A percentile compares a stretch with the other conserved stretches of the same genome.
Conservation (phyloP, 2,113 vertebrate species). For the Mugil cephalus region DNA sequence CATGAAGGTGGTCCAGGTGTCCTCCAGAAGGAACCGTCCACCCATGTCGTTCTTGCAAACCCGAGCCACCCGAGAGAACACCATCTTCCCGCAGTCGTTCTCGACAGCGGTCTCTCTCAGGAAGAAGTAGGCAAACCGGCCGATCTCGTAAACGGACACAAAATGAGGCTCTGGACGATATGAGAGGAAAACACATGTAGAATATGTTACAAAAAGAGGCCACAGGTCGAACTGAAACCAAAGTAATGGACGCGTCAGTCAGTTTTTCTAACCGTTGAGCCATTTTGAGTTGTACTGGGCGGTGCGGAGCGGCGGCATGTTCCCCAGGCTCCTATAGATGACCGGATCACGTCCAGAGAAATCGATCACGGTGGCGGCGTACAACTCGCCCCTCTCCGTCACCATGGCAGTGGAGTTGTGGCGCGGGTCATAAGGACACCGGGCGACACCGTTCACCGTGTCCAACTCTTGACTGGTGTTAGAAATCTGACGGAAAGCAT, state of each 20-base stretch:
- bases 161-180: slow-evolving; percentile 91
- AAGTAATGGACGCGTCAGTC: not conserved
- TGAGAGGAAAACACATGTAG: not conserved
- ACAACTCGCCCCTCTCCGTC: slow-evolving; percentile 92
- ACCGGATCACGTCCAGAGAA: slow-evolving; percentile 96
- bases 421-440: slow-evolving; percentile 95
- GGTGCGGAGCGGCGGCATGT: slow-evolving; percentile 91
- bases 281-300: slow-evolving; percentile 99
- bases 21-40: slow-evolving; percentile 94
- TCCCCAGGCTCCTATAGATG: slow-evolving; percentile 94
- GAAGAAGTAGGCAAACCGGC: slow-evolving; percentile 95
- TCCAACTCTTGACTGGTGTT: slow-evolving; percentile 90
- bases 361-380: slow-evolving; percentile 95
- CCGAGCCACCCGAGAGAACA: slow-evolving; percentile 93
- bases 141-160: slow-evolving; percentile 93
- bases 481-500: slow-evolving; percentile 77
- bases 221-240: accelerated
- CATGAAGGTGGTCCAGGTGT: slow-evolving; percentile 99
- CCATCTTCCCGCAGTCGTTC: slow-evolving; percentile 93
- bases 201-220: not conserved
- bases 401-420: slow-evolving; percentile 97
- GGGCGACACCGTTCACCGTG: slow-evolving; percentile 94
- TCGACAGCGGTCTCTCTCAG: slow-evolving; percentile 94
- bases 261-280: slow-evolving; percentile 89
- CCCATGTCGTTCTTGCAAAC: slow-evolving; percentile 98